These are phyloP conservation scores for Acheta domesticus DNA, from an alignment of 2,888 invertebrate genomes.

Conservation along the genomic window DNA sequence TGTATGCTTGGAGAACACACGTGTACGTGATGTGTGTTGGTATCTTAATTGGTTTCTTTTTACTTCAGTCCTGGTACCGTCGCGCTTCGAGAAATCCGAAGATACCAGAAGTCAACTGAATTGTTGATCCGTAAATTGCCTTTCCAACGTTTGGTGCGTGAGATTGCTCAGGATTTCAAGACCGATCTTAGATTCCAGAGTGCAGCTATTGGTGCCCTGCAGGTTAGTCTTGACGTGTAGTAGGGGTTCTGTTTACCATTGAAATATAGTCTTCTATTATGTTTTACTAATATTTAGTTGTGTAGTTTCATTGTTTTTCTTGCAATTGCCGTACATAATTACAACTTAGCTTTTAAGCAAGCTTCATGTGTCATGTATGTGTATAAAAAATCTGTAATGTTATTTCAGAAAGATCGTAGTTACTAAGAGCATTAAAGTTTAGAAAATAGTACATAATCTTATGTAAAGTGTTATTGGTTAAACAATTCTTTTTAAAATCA, in stretches of 20 bases:
- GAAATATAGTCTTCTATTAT: neutral
- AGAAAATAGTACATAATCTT: no score
- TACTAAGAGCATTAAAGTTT: no score
- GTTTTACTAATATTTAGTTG: neutral
- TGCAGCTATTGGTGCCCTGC: conserved; percentile 87
- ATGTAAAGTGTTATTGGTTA: no score
- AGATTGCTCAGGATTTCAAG: conserved; percentile 97
- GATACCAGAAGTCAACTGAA: conserved; percentile 95
- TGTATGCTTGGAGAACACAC: neutral
- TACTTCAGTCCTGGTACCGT: conserved; percentile 81
- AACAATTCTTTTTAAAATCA: no score
- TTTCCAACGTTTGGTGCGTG: conserved; percentile 93
- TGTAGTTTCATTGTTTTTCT: neutral
- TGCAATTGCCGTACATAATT: no score
- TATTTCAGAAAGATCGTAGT: no score
- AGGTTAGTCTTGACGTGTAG: no score
- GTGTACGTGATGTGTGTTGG: conserved; percentile 4
- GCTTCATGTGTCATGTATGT: no score
- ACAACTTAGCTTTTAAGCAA: neutral
- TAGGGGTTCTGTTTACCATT: neutral
- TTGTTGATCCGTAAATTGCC: conserved; percentile 92
- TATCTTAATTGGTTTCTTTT: neutral
- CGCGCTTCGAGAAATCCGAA: conserved; percentile 93
- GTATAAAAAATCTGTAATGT: no score
- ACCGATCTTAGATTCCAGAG: conserved; percentile 94